A percentile compares a stretch with the other conserved stretches of the same genome.
These are phyloP conservation scores for Lithophane ornitopus DNA, from an alignment of 2,888 invertebrate genomes.

Conservation along the genomic window DNA sequence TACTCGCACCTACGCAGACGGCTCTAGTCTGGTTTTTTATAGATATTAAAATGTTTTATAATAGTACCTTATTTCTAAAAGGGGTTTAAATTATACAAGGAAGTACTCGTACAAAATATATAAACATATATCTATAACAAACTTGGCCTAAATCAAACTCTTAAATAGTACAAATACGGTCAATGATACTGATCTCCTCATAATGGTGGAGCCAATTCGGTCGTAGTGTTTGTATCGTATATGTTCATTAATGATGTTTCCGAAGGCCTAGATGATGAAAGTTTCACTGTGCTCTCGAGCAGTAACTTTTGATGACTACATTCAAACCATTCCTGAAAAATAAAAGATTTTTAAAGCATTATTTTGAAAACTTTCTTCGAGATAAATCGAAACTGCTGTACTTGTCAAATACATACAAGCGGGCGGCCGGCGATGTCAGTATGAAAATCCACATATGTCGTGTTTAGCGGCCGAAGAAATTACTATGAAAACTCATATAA, in stretches of 20 bases:
- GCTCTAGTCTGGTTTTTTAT: too few relatives aligned
- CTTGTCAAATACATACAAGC: too few relatives aligned
- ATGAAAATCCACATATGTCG: too few relatives aligned
- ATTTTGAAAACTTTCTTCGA: too few relatives aligned
- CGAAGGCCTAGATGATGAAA: slow-evolving; percentile 23
- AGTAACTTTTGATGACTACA: slow-evolving; percentile 46
- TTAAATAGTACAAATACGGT: slow-evolving; percentile 44
- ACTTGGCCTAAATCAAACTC: slow-evolving; percentile 51
- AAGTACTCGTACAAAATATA: slow-evolving; percentile 17
- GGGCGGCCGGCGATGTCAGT: too few relatives aligned
- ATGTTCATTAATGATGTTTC: slow-evolving; percentile 28
- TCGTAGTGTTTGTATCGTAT: slow-evolving; percentile 27
- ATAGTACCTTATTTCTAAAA: neutral
- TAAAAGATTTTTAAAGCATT: neutral
- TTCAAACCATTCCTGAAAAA: slow-evolving; percentile 58
- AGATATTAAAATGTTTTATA: neutral
- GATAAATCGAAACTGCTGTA: too few relatives aligned
- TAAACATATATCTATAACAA: slow-evolving; percentile 46
- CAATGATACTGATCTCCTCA: slow-evolving; percentile 3
- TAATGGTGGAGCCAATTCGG: neutral
- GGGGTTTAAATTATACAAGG: slow-evolving; percentile 4
- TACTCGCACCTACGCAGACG: too few relatives aligned
- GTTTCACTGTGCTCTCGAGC: neutral
- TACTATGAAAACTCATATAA: too few relatives aligned
- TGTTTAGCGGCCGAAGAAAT: too few relatives aligned